Evolutionary conservation across 1,140 invertebrate genomes (phyloP).

Genomic region (Drosophila eugracilis): DNA sequence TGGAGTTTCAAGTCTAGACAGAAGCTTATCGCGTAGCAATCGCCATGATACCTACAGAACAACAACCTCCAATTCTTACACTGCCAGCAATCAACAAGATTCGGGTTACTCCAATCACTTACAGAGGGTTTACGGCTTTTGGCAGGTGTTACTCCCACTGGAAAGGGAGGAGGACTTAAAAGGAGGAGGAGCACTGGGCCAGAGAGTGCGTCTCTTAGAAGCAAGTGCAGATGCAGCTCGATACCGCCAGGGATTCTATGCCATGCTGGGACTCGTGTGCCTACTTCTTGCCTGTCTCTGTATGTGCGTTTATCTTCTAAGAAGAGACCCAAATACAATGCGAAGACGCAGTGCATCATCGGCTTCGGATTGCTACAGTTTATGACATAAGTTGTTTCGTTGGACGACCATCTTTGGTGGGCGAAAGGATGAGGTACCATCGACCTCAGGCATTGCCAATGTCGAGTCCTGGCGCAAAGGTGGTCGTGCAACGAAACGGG

Average conservation of each 20-base stretch:
- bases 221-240: slow-evolving; percentile 75
- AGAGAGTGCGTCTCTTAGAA: slow-evolving; percentile 66
- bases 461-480: slow-evolving; percentile 81
- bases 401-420: slow-evolving; percentile 76
- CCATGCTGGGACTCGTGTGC: slow-evolving; percentile 70
- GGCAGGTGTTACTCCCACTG: slow-evolving; percentile 71
- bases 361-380: slow-evolving; percentile 52
- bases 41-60: slow-evolving; percentile 54
- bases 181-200: slow-evolving; percentile 30
- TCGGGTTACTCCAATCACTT: slow-evolving; percentile 71
- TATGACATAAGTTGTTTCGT: slow-evolving; percentile 84
- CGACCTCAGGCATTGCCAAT: slow-evolving; percentile 64
- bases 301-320: slow-evolving; percentile 76
- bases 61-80: slow-evolving; percentile 34
- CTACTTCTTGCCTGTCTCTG: slow-evolving; percentile 72
- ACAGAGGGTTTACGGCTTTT: slow-evolving; percentile 72
- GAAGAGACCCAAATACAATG: slow-evolving; percentile 51
- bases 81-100: slow-evolving; percentile 58
- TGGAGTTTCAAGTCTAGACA: slow-evolving; percentile 36
- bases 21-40: slow-evolving; percentile 66
- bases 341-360: slow-evolving; percentile 34
- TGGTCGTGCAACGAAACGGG: slow-evolving; percentile 76
- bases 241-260: slow-evolving; percentile 82
- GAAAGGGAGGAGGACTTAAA: slow-evolving; percentile 35
- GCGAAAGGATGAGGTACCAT: slow-evolving; percentile 35